Base-by-base conservation (phyloP, 1,140 invertebrate species). In the Cydia pomonella region DNA sequence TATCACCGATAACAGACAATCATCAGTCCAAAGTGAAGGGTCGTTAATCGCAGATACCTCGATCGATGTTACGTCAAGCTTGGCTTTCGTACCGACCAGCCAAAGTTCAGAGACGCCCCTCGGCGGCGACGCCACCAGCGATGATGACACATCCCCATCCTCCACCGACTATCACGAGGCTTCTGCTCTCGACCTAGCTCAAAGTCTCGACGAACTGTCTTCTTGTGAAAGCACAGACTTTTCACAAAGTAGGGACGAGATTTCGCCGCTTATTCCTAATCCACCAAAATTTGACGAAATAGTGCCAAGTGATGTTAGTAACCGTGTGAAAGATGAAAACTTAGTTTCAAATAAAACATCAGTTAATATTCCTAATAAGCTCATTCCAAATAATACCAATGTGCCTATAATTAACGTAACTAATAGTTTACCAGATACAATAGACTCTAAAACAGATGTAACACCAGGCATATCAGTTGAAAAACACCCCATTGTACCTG, bases 81-180 rank as follows among this genome's bases (percentile, higher is more conserved):
- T 93, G 79, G 91, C 91, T 50, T 92, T 90, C 76, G 75, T 92
- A 44, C 91, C 91, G 59, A 91, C 84, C 76, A 92, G 90, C 81
- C 87, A 89, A 86, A 87, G 86, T 83, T 91, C 88, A 64, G 86
- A 84, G 72, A 77, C 82, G 66, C 80, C 82, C 38, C 77, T 81
- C 63, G 80, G 77, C 72, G 79, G 78, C 18, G 89, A 91, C 73
- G 86, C 91, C 76, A 93, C 91, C 3, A 93, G 87, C 84, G 89
- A 90, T 63, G 89, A 90, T 64, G 89, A 90, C 74, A 93, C 90
- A 12, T 92, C 91, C 23, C 87, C 91, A 21, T 92, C 90, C 75
- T 92, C 90, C 71, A 91, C 90, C 3, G 91, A 93, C 78, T 93
- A 93, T 73, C 91, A 92, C 33, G 91, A 93, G 80, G 90, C 91